A percentile compares a stretch with the other conserved stretches of the same genome.
These are phyloP conservation scores for Arothron firmamentum DNA, from an alignment of 2,113 vertebrate genomes.

Conservation along the genomic window DNA sequence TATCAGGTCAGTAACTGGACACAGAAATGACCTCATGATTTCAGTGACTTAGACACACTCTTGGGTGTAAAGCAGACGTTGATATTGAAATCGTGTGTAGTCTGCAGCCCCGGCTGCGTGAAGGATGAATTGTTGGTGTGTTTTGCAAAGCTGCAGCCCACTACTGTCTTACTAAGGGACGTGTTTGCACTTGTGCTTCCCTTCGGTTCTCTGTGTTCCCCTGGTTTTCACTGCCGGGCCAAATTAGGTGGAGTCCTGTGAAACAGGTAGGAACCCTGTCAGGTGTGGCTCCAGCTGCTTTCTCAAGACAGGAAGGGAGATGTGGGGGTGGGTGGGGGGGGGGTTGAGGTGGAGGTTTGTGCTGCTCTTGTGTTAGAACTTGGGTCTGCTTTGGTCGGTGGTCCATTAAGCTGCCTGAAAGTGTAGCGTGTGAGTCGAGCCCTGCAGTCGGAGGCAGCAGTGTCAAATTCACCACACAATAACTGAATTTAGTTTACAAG, in stretches of 20 bases:
- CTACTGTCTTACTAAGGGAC: constrained; percentile 25
- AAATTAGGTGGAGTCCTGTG: constrained; percentile 60
- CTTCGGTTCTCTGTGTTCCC: constrained; percentile 18
- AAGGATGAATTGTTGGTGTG: not conserved
- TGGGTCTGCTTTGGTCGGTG: constrained; percentile 37
- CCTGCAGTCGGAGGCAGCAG: constrained; percentile 10
- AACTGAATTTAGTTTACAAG: not conserved
- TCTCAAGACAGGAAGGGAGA: not conserved
- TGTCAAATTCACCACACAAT: constrained; percentile 1
- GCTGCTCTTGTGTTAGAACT: constrained; percentile 29
- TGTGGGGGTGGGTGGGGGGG: too few relatives aligned
- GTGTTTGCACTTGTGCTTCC: constrained; percentile 53
- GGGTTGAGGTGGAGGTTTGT: constrained; percentile 21
- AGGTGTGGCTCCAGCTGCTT: constrained; percentile 33
- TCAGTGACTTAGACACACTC: not conserved
- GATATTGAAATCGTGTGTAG: too few relatives aligned
- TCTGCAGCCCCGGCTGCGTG: too few relatives aligned
- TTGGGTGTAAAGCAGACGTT: not conserved
- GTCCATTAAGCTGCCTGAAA: not conserved
- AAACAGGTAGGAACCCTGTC: constrained; percentile 63
- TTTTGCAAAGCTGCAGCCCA: constrained; percentile 11
- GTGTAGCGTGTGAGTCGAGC: constrained; percentile 3
- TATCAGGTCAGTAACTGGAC: constrained; percentile 84
- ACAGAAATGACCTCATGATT: not conserved
- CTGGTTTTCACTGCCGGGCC: constrained; percentile 51